Base-by-base conservation (phyloP, 2,888 invertebrate genomes). In the Onchidella celtica region DNA sequence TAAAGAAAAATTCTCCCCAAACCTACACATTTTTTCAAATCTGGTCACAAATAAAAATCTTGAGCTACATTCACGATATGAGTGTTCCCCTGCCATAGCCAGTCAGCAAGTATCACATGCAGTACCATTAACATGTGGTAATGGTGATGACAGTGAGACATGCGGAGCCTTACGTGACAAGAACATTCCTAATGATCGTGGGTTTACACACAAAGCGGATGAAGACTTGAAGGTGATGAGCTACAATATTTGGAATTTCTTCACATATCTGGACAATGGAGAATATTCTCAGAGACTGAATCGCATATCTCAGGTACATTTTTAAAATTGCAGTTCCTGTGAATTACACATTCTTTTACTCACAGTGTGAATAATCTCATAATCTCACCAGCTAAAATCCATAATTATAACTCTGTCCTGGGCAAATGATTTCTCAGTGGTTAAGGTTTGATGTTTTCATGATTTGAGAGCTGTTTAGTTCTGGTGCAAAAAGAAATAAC, bases 241-340 rank as follows among this genome's bases (percentile, higher is more conserved):
- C 9, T 88, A 85, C 75, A 89, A 89, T 77, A 86, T 87, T 9
- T 89, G 89, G 88, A 87, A 88, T 66, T 87, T 87, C 83, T 87
- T 87, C 70, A 83, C 89, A 17, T 70, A 82, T 47, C 66, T 83
- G 34, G 59, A 75, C 11, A 76, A 79, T 69, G 69, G 34, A 59
- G 14, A 29, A 27, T 78, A 78, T 59, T 27, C 27, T 21, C n/a
- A 77, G 65, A 82, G 82, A 85, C 17, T 81, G 6, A 40, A 29
- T 27, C 38, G 24, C 11, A 78, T 78, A n/a, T 59, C 47, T 40
- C n/a, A 78, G 69, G 78, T 78, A 38, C 55, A 32, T n/a, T n/a
- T n/a, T n/a, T n/a, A n/a, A n/a, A n/a, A n/a, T n/a, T n/a, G n/a
- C n/a, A n/a, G n/a, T n/a, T n/a, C n/a, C n/a, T n/a, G n/a, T n/a